These are phyloP conservation scores for Sebastes taczanowskii DNA, from an alignment of 2,797 vertebrate species.

Conservation along the genomic window DNA sequence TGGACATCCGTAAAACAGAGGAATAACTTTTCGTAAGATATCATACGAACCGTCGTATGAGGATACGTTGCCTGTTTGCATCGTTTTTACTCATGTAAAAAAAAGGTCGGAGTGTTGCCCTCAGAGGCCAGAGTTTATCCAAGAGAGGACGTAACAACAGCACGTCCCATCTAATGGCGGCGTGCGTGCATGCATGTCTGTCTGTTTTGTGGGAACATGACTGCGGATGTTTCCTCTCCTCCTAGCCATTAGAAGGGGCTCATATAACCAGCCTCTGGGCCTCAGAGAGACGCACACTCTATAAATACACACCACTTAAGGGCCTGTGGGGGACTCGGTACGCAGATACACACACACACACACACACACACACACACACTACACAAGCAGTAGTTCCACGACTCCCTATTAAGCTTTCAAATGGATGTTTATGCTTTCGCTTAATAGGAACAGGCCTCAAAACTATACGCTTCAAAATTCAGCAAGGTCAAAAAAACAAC, in stretches of 20 bases:
- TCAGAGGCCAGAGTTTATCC: constrained; percentile 43
- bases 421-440: constrained; percentile 71
- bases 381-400: constrained; percentile 50
- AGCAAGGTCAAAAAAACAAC: constrained; percentile 37
- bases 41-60: neutral
- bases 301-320: constrained; percentile 85
- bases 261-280: constrained; percentile 82
- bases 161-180: constrained; percentile 21
- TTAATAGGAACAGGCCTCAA: constrained; percentile 56
- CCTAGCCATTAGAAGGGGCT: constrained; percentile 84
- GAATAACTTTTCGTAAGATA: neutral
- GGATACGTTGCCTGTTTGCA: neutral
- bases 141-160: constrained; percentile 34
- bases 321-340: constrained; percentile 73
- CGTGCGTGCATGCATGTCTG: constrained; percentile 30
- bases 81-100: constrained; percentile 22
- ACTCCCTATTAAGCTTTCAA: constrained; percentile 71
- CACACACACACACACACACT: constrained; percentile 18
- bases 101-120: constrained; percentile 30
- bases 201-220: constrained; percentile 74
- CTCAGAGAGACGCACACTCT: constrained; percentile 80
- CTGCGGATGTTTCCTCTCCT: constrained; percentile 75
- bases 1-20: neutral
- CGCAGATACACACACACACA: constrained; percentile 14
- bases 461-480: constrained; percentile 38